Base-by-base conservation (phyloP, 2,113 vertebrate species). In the Ciconia boyciana region DNA sequence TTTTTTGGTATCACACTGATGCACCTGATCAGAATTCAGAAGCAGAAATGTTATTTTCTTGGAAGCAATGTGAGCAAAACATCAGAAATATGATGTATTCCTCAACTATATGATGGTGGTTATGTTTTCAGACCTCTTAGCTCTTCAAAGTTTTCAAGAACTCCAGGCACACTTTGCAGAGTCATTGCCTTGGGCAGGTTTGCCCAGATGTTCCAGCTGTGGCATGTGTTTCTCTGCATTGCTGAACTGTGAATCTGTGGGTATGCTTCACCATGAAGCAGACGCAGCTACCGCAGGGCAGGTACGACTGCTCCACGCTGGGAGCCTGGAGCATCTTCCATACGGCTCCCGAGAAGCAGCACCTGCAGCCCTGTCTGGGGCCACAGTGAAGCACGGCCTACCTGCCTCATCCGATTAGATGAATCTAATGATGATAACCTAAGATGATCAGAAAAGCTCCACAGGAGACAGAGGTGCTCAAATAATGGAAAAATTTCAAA, bases 61-160 rank as follows among this genome's bases (percentile, higher is more conserved):
- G 19, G 51, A 36, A 58, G 46, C 1, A 46, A 3, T 1, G 11
- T 3, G 28, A 11, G 4, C 8, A n/a, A 49, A 16, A 3, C 13
- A 22, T 12, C 29, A 74, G 36, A 54, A 92, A 69, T 5, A 21
- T 0, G 4, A n/a, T 4, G 13, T 21, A 55, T 16, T 21, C 13
- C 44, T 34, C 1, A 0, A 0, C 80, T 87, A 8, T 4, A 26
- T 4, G 48, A 13, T 26, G 18, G 6, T 26, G 21, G 5, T 13
- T 41, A 26, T 16, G 7, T 58, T 89, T 61, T 17, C 22, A 72
- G 21, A 64, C 21, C 48, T 48, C 41, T 44, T 34, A 69, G 74
- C 31, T 83, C 52, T 77, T 29, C 46, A 52, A 41, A 58, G 21
- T 61, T 60, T 17, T 31, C 43, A 48, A 62, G 60, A 86, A 86